phyloP scores from a whole-genome alignment of 2,888 invertebrate genomes.

The Leptodirus hochenwartii region DNA sequence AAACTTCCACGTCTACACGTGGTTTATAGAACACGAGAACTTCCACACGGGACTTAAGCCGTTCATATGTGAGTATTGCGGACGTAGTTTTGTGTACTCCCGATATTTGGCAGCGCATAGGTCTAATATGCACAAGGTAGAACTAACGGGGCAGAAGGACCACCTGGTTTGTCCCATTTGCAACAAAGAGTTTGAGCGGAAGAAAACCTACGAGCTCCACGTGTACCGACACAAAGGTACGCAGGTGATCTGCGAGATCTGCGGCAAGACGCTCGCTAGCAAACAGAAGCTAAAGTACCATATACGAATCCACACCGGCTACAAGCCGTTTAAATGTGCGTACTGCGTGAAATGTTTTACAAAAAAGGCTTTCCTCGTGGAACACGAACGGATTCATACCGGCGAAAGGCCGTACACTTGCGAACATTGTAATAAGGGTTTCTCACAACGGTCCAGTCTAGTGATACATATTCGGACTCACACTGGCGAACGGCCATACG shows the following conservation, averaged over 20 bases:
- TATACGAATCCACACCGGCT: constrained; percentile 13
- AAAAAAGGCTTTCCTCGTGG: constrained; percentile 38
- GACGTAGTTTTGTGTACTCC: not conserved
- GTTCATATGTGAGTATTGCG: constrained; percentile 12
- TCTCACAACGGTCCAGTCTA: too few relatives aligned
- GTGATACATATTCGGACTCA: too few relatives aligned
- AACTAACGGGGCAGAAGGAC: constrained; percentile 19
- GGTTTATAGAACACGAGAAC: constrained; percentile 36
- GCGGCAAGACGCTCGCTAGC: constrained; percentile 30
- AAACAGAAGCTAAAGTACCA: constrained; percentile 16
- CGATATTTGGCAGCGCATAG: constrained; percentile 1
- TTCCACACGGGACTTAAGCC: constrained; percentile 35
- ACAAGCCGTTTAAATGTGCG: constrained; percentile 13
- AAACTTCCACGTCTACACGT: constrained; percentile 34
- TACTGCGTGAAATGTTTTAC: constrained; percentile 41
- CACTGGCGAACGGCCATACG: constrained; percentile 36
- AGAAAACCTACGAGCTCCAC: constrained; percentile 14
- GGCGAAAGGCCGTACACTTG: constrained; percentile 38
- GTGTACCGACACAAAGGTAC: constrained; percentile 6
- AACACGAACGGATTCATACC: constrained; percentile 41
- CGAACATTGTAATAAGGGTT: constrained; percentile 35
- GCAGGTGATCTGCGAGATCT: constrained; percentile 16
- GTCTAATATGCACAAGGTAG: constrained; percentile 25
- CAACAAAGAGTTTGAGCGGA: constrained; percentile 22
- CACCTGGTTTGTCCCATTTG: constrained; percentile 30